Evolutionary conservation across 2,113 vertebrate species (phyloP).

Genomic region (Miniopterus natalensis): DNA sequence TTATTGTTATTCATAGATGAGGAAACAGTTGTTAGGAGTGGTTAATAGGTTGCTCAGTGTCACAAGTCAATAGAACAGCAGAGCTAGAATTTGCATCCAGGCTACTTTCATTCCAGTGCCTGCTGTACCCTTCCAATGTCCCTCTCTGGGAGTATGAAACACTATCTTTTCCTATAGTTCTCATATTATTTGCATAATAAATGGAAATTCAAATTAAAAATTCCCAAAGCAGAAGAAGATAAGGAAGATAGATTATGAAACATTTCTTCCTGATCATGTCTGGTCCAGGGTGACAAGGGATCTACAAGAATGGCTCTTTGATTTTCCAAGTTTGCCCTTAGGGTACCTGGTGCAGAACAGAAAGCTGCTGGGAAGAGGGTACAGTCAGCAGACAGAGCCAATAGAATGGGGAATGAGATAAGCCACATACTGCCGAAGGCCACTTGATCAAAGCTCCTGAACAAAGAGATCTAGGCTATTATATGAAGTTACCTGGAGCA

Average conservation of each 20-base stretch:
- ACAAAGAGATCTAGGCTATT: conserved; percentile 46
- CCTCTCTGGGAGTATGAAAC: not conserved
- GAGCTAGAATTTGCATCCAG: not conserved
- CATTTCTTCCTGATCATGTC: not conserved
- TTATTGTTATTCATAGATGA: not conserved
- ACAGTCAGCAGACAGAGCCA: conserved; percentile 35
- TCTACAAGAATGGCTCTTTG: conserved; percentile 30
- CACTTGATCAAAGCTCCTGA: conserved; percentile 72
- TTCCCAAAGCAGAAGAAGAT: not conserved
- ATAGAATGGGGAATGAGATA: conserved; percentile 26
- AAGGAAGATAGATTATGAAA: not conserved
- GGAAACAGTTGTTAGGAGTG: not conserved
- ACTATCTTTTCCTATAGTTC: not conserved
- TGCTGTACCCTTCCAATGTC: not conserved
- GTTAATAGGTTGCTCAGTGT: not conserved
- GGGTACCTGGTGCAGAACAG: conserved; percentile 63
- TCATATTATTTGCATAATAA: conserved; percentile 43
- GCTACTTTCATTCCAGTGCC: conserved; percentile 8
- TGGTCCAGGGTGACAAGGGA: not conserved
- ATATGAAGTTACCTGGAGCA: not conserved
- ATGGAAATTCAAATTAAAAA: conserved; percentile 56
- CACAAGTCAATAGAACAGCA: not conserved
- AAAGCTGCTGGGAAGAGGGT: conserved; percentile 44
- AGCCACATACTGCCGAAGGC: conserved; percentile 70
- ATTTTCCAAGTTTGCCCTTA: conserved; percentile 63